These are phyloP conservation scores for Caerostris extrusa DNA, from an alignment of 1,140 invertebrate genomes.

Conservation along the genomic window DNA sequence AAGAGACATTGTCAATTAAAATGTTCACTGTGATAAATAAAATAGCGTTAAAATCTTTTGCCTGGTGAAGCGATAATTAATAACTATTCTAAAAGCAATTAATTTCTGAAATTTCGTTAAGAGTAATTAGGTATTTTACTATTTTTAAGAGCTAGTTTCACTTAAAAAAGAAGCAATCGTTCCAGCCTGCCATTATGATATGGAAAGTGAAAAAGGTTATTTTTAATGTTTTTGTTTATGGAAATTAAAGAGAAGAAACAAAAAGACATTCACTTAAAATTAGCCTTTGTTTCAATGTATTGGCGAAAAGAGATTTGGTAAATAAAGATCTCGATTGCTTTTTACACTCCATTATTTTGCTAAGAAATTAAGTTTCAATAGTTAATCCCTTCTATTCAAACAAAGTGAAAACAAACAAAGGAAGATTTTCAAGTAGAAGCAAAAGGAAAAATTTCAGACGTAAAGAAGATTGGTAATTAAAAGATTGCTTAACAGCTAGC, in stretches of 20 bases:
- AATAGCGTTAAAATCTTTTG: background rate
- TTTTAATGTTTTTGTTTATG: background rate
- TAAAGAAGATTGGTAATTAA: background rate
- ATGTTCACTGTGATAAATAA: slow-evolving; percentile 29
- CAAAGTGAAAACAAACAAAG: background rate
- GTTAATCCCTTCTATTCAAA: background rate
- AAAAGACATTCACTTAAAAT: background rate
- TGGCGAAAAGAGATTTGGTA: background rate
- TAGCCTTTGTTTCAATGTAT: background rate
- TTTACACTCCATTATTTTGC: background rate
- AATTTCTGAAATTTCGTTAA: background rate
- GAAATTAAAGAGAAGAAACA: background rate
- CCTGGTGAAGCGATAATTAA: background rate
- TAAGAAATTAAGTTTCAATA: background rate
- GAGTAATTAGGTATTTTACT: background rate
- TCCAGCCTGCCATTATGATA: background rate
- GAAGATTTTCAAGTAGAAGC: background rate
- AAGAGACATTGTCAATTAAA: slow-evolving; percentile 44
- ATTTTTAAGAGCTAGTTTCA: background rate
- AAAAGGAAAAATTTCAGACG: background rate
- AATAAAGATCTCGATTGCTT: background rate
- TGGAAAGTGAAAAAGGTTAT: background rate
- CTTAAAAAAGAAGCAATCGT: background rate
- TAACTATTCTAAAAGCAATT: slow-evolving; percentile 18
- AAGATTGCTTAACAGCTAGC: background rate